Base-by-base conservation (phyloP, 2,113 vertebrate species). In the Sapajus apella region DNA sequence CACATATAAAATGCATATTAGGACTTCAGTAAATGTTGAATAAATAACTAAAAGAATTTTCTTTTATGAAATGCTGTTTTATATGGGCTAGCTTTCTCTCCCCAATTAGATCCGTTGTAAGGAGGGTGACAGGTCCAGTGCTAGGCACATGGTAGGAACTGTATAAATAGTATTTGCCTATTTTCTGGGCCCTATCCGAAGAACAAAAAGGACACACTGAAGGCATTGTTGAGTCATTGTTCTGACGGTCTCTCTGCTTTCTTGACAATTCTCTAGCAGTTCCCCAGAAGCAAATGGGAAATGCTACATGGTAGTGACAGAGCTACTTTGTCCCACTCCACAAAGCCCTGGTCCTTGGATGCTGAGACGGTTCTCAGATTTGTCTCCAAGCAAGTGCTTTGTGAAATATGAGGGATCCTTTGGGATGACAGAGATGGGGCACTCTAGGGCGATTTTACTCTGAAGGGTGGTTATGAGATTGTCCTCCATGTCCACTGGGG, bases 401-500 rank as follows among this genome's bases (percentile, higher is more conserved):
- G 68, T 17, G 81, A 84, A 96, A 47, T 2, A 43, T 91, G 30
- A 72, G 56, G 23, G 92, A 83, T 17, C 56, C 23, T 80, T 87
- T 89, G 55, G 80, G 2, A 6, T 70, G 77, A 80, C 81, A 64
- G 5, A 30, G 40, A 75, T 2, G 6, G 64, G 84, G 11, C 76
- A 87, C 10, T 30, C 52, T 52, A 6, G 30, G 56, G 68, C 25
- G 23, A 73, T 75, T 37, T 95, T 32, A 47, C 47, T 81, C 45
- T 25, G 8, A 30, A 72, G n/a, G 77, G n/a, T 11, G 56, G 45
- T 85, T 89, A 43, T 66, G 61, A 66, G 45, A 80, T 94, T 56
- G 76, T 68, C 3, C 16, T 80, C 14, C 35, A 52, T 9, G 61
- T 82, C 13, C 27, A 1, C 0, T 0, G 3, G 35, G 75, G 0